Evolutionary conservation across 2,888 invertebrate species (phyloP).

Genomic region (Melangyna quadrimaculata): DNA sequence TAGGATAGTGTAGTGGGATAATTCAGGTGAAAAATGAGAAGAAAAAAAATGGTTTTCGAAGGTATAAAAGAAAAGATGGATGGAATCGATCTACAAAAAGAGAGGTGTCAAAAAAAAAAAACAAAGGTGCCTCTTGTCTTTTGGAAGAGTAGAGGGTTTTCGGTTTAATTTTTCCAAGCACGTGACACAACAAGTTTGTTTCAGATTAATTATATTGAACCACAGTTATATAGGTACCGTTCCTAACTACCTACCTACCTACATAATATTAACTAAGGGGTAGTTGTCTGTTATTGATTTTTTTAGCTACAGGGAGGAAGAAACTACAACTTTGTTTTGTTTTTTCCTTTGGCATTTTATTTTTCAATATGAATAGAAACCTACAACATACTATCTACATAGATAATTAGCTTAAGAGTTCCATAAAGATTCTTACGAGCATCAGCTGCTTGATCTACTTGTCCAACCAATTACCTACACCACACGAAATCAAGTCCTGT

Average conservation of each 20-base stretch:
- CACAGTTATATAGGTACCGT: not conserved
- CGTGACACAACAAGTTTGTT: slow-evolving; percentile 53
- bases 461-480: slow-evolving; percentile 4
- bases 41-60: slow-evolving; percentile 47
- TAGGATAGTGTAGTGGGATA: slow-evolving; percentile 65
- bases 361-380: not conserved
- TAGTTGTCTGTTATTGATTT: not conserved
- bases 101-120: slow-evolving; percentile 4
- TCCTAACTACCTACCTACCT: too few species aligned
- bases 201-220: slow-evolving; percentile 50
- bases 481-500: slow-evolving; percentile 27
- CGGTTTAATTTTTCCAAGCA: slow-evolving; percentile 55
- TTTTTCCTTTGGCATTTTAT: not conserved
- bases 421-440: not conserved
- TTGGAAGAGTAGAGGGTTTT: slow-evolving; percentile 40
- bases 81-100: slow-evolving; percentile 47
- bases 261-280: not conserved
- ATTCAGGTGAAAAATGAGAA: slow-evolving; percentile 67
- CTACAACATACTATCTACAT: too few species aligned
- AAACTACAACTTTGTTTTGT: not conserved
- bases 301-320: not conserved
- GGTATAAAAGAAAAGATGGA: slow-evolving; percentile 52
- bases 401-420: not conserved
- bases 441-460: slow-evolving; percentile 12
- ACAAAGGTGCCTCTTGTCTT: slow-evolving; percentile 1